phyloP scores from a whole-genome alignment of 1,140 invertebrate species.

The Asbolus verrucosus region DNA sequence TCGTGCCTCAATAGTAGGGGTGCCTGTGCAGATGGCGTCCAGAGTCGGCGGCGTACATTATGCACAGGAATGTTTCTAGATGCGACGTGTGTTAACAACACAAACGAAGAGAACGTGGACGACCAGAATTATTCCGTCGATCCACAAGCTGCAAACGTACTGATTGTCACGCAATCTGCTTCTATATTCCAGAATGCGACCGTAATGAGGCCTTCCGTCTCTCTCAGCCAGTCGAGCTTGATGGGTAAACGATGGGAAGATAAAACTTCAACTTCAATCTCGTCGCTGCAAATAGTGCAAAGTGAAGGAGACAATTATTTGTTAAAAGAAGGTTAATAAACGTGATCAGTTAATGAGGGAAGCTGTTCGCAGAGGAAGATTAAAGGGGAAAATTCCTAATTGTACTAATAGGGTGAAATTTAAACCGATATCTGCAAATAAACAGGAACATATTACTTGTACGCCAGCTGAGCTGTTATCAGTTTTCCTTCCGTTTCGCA shows the following conservation, averaged over 20 bases:
- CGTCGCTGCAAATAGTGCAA: too few species aligned
- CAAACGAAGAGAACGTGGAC: slow-evolving; percentile 3
- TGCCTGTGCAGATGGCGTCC: slow-evolving; percentile 22
- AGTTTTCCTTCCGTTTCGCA: not conserved
- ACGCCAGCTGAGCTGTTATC: too few species aligned
- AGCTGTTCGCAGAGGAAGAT: too few species aligned
- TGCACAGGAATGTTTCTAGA: slow-evolving; percentile 34
- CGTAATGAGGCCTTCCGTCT: not conserved
- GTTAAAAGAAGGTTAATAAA: too few species aligned
- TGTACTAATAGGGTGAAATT: too few species aligned
- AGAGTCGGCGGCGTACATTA: slow-evolving; percentile 7
- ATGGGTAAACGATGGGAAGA: slow-evolving; percentile 14
- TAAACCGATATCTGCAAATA: too few species aligned
- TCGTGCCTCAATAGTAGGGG: slow-evolving; percentile 24
- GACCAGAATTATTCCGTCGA: slow-evolving; percentile 25
- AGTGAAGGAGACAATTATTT: too few species aligned
- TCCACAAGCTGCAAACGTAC: slow-evolving; percentile 22
- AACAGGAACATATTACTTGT: too few species aligned
- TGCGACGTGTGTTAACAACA: slow-evolving; percentile 31
- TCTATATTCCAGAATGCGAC: too few species aligned
- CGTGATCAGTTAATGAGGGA: too few species aligned
- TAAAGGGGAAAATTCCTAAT: too few species aligned
- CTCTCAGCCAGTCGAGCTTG: not conserved
- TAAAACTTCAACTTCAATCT: too few species aligned
- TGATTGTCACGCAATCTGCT: slow-evolving; percentile 13